Base-by-base conservation (phyloP, 1,140 invertebrate genomes). In the Drosophila saltans region DNA sequence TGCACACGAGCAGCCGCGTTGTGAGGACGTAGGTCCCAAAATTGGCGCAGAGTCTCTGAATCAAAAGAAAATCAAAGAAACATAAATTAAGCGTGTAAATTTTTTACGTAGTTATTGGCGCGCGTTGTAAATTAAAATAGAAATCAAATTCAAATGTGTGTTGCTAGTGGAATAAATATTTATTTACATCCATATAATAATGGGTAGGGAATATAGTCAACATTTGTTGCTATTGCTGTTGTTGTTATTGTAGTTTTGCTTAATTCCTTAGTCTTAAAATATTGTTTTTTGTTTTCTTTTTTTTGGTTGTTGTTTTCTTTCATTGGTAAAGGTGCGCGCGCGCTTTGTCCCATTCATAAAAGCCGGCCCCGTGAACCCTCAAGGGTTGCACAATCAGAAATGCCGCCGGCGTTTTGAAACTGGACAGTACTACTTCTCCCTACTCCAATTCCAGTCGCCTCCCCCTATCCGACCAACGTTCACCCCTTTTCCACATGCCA, bases 1-100 rank as follows among this genome's bases (percentile, higher is more conserved):
- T 84, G 91, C 80, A 90, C 78, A 91, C 80, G 82, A 90, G 80
- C 90, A 79, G 77, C 73, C 89, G 85, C 76, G 75, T 80, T 76
- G 81, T 75, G 71, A 83, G 80, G 90, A 91, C 81, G 91, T 86
- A 77, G 61, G 59, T 57, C 71, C 40, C 9, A 24, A 43, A 69
- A 61, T 10, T 40, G 11, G 26, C 5, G 30, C 45, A 52, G 9
- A 59, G 55, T 63, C 60, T 63, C 41, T 39, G 52, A 55, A 21
- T 24, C 24, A 11, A 57, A 66, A 30, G 21, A 7, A 28, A 56
- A 39, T 1, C 6, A 11, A 33, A 11, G n/a, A 56, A 56, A 48
- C 21, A 41, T 21, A 11, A 48, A 48, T 16, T 2, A 48, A 52
- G 10, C 57, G 57, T 33, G 33, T 59, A 39, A 9, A 9, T 21